These are phyloP conservation scores for Shargacucullia verbasci DNA, from an alignment of 2,888 invertebrate species.

Conservation along the genomic window DNA sequence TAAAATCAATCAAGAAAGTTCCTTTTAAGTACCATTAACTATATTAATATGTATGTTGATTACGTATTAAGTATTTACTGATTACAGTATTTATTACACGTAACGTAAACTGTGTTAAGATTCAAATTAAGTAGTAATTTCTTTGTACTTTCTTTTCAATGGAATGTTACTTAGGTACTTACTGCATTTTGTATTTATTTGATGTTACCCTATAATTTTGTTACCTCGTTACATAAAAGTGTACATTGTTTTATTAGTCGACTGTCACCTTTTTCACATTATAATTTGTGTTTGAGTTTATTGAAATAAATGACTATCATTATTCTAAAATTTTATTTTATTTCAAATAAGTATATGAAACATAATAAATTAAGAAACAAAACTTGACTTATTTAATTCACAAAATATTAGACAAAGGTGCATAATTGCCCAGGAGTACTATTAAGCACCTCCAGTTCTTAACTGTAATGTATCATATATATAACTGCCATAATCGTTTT, in stretches of 20 bases:
- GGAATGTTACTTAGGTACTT: constrained; percentile 41
- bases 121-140: constrained; percentile 9
- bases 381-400: no score
- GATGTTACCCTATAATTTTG: constrained; percentile 69
- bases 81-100: constrained; percentile 32
- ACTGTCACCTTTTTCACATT: constrained; percentile 56
- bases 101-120: constrained; percentile 22
- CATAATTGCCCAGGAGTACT: no score
- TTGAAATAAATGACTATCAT: constrained; percentile 66
- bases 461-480: constrained; percentile 80
- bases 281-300: constrained; percentile 68
- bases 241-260: constrained; percentile 51
- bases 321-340: constrained; percentile 45
- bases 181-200: constrained; percentile 58
- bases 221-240: constrained; percentile 59
- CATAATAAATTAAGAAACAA: no score
- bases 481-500: constrained; percentile 74
- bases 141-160: constrained; percentile 22
- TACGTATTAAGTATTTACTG: constrained; percentile 28
- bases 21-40: constrained; percentile 24
- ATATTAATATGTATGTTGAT: constrained; percentile 40
- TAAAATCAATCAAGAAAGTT: constrained; percentile 34
- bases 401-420: no score
- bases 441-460: constrained; percentile 65
- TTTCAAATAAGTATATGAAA: constrained; percentile 15